Conservation (phyloP, 2,797 vertebrate genomes). For the Coregonus suidteri region DNA sequence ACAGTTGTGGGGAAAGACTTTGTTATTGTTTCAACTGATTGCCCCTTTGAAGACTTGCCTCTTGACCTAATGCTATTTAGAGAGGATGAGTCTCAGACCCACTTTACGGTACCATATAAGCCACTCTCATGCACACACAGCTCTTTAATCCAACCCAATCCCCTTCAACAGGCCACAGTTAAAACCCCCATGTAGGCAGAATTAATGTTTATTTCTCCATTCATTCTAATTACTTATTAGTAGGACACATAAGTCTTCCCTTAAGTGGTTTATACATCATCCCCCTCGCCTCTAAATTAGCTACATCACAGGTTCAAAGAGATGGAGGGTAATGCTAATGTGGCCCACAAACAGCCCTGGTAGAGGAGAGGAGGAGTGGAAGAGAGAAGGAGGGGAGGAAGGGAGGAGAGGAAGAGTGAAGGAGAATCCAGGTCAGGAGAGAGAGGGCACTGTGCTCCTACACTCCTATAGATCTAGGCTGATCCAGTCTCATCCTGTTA, state of each 20-base stretch:
- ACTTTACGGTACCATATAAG: not conserved
- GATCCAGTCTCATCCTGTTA: conserved; percentile 25
- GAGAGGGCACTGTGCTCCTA: conserved; percentile 18
- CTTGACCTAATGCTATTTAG: not conserved
- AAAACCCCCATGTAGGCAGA: conserved; percentile 44
- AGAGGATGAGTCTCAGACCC: not conserved
- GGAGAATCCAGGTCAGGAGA: conserved; percentile 61
- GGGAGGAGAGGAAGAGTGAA: not conserved
- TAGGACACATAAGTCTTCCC: conserved; percentile 59
- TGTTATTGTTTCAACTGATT: too few relatives aligned
- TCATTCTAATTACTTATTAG: conserved; percentile 62
- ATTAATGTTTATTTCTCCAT: conserved; percentile 50
- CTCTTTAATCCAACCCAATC: conserved; percentile 21
- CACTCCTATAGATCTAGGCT: conserved; percentile 11
- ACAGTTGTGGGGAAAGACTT: too few relatives aligned
- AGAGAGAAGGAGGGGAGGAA: too few relatives aligned
- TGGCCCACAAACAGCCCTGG: conserved; percentile 59
- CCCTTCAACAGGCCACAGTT: conserved; percentile 26
- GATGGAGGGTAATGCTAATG: conserved; percentile 63
- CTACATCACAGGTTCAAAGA: conserved; percentile 64
- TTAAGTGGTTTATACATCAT: conserved; percentile 65
- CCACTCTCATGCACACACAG: conserved; percentile 2
- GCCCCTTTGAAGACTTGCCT: not conserved
- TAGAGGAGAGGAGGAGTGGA: conserved; percentile 16
- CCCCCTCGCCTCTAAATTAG: conserved; percentile 63